Conservation (phyloP, 2,888 invertebrate genomes). For the Eupithecia tripunctaria region DNA sequence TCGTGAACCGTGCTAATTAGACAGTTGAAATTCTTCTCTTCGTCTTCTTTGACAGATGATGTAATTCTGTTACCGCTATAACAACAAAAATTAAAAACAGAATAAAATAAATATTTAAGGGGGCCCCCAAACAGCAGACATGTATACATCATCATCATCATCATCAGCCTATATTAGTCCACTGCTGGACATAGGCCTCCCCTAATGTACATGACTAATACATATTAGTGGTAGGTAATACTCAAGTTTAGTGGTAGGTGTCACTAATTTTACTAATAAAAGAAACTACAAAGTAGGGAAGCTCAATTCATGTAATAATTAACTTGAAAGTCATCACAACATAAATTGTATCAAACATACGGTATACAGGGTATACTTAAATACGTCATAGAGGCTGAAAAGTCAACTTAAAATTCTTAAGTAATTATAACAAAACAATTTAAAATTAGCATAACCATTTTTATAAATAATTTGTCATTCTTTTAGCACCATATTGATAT, state of each 20-base stretch:
- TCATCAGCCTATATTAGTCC: too few relatives aligned
- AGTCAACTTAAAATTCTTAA: background rate
- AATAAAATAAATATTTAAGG: too few relatives aligned
- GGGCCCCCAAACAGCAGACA: too few relatives aligned
- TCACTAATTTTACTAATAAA: background rate
- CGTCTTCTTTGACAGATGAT: too few relatives aligned
- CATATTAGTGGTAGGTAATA: too few relatives aligned
- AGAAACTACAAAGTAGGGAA: background rate
- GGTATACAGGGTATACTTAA: background rate
- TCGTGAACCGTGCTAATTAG: too few relatives aligned
- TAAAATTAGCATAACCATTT: background rate
- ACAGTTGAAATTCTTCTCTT: too few relatives aligned
- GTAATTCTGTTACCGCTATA: too few relatives aligned
- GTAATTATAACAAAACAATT: background rate
- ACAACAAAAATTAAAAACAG: too few relatives aligned
- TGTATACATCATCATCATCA: too few relatives aligned
- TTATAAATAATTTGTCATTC: background rate
- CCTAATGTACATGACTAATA: too few relatives aligned
- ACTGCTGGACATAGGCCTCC: too few relatives aligned
- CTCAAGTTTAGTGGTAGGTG: background rate
- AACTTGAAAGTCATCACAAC: background rate
- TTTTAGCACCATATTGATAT: background rate
- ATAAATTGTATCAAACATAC: background rate
- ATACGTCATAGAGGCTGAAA: background rate
- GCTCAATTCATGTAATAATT: slow-evolving; percentile 1